phyloP scores from a whole-genome alignment of 2,113 vertebrate species.

The Triplophysa tibetana region DNA sequence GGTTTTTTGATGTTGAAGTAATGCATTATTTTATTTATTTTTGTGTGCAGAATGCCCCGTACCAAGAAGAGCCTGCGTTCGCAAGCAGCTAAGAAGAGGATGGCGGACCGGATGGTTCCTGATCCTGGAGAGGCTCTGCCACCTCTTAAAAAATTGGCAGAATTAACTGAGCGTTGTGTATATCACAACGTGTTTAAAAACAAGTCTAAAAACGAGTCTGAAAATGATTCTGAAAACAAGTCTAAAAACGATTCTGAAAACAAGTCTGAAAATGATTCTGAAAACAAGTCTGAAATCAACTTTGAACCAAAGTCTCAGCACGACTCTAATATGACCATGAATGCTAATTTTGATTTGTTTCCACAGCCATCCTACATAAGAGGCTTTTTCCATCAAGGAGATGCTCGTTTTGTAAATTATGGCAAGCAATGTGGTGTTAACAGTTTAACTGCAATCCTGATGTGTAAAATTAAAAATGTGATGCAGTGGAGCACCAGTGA shows the following conservation, averaged over 20 bases:
- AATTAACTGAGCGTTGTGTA: neutral
- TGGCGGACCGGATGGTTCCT: neutral
- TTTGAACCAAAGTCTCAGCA: too few relatives aligned
- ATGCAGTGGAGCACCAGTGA: neutral
- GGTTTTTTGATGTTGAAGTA: too few relatives aligned
- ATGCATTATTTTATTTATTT: neutral
- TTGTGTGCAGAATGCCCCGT: neutral
- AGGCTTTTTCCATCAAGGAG: too few relatives aligned
- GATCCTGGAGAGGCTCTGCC: neutral
- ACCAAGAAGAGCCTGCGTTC: neutral
- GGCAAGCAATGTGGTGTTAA: neutral
- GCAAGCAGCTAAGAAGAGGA: neutral
- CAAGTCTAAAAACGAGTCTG: too few relatives aligned
- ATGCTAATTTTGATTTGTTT: too few relatives aligned
- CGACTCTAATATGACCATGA: too few relatives aligned
- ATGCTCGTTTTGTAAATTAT: neutral
- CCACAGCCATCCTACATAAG: too few relatives aligned
- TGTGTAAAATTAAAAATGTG: neutral
- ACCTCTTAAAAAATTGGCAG: neutral
- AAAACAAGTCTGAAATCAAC: too few relatives aligned
- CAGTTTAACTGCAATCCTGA: neutral
- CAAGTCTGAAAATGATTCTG: too few relatives aligned
- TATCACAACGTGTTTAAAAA: neutral
- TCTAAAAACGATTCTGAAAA: neutral
- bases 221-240: neutral